Base-by-base conservation (phyloP, 2,113 vertebrate species). In the Silurus asotus region DNA sequence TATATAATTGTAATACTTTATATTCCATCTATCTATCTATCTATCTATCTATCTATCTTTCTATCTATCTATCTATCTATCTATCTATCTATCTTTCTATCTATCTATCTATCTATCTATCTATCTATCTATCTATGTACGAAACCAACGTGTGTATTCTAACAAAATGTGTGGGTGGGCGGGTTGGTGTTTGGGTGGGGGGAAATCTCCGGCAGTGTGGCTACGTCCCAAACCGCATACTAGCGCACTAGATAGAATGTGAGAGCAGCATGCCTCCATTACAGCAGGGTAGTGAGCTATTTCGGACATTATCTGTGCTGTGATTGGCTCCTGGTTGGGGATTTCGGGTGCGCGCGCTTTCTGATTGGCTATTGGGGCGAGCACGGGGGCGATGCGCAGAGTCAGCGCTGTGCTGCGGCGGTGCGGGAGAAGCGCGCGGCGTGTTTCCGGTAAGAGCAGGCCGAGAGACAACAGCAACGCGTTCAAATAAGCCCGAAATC, bases 391-490 rank as follows among this genome's bases (percentile, higher is more conserved):
- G 62, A 55, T 75, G 72, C 74, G 86, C 90, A 86, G 86, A 72
- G 82, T 65, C 72, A 67, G 84, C 61, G 62, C 53, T 25, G 83
- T 65, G 92, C 89, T 86, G 90, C 89, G 61, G 92, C 88, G 88
- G 88, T 59, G 92, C 92, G 90, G 94, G 93, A 92, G 94, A 94
- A 93, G 93, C 92, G 88, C 90, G 88, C 92, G 89, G 93, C 93
- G 94, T 93, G 93, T 95, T 95, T 95, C 95, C 94, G 94, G 93
- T 93, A 85, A 87, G 87, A 93, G 28, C 91, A 92, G 93, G 91
- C 92, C 92, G 85, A 92, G 88, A 88, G 90, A 90, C 65, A 91
- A 88, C 90, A 88, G 90, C 91, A 84, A 55, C 59, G 37, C 37
- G 70, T 83, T 84, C 88, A 89, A 84, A 87, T 87, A 79, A 37